phyloP scores from a whole-genome alignment of 2,113 vertebrate genomes.

The Caracal caracal region DNA sequence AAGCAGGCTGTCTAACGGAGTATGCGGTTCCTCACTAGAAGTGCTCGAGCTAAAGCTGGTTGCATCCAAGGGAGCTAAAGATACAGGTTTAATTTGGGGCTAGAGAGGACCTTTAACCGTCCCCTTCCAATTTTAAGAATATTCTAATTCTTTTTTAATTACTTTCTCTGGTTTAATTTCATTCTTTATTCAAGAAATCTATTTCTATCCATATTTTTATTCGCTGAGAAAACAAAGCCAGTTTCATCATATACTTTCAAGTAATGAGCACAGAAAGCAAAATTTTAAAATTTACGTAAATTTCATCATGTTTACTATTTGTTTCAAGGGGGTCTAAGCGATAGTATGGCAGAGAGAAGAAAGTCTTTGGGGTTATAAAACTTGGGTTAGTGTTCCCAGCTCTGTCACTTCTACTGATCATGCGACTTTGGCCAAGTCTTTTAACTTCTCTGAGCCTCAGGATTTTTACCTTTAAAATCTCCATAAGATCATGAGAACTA shows the following conservation, averaged over 20 bases:
- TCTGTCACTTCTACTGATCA: slow-evolving; percentile 4
- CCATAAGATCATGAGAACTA: slow-evolving; percentile 19
- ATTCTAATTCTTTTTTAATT: background rate
- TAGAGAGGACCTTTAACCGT: background rate
- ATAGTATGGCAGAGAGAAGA: background rate
- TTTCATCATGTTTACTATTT: slow-evolving; percentile 30
- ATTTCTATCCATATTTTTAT: slow-evolving; percentile 52
- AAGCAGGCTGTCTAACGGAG: background rate
- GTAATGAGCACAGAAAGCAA: slow-evolving; percentile 13
- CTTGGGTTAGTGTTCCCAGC: background rate
- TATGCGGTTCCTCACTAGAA: background rate
- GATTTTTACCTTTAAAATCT: slow-evolving; percentile 20
- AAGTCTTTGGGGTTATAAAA: slow-evolving; percentile 42
- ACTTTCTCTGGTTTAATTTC: slow-evolving; percentile 39
- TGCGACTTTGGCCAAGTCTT: slow-evolving; percentile 31
- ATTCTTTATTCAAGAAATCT: slow-evolving; percentile 47
- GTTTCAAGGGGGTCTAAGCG: background rate
- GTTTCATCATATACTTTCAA: background rate
- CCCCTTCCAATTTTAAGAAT: slow-evolving; percentile 41
- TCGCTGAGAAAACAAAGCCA: background rate
- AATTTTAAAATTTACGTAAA: background rate
- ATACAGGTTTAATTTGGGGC: slow-evolving; percentile 12
- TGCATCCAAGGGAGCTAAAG: background rate
- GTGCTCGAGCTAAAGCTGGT: background rate
- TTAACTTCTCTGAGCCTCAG: background rate